These are phyloP conservation scores for Gila orcuttii DNA, from an alignment of 2,113 vertebrate genomes.

Conservation along the genomic window DNA sequence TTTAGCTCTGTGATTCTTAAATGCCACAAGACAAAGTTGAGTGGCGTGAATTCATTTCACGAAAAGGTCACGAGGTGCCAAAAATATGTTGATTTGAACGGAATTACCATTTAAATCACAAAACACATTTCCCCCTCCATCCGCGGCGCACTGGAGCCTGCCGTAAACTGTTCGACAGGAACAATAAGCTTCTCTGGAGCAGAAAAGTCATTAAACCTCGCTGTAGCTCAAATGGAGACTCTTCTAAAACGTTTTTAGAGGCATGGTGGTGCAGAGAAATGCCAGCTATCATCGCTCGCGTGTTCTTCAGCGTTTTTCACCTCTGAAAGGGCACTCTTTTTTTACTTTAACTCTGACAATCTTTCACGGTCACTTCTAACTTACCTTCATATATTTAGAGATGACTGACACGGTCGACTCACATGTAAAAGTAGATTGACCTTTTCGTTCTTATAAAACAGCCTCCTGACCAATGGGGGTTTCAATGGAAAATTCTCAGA, in stretches of 20 bases:
- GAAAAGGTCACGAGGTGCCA: conserved; percentile 78
- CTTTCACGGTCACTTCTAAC: conserved; percentile 18
- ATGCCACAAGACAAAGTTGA: conserved; percentile 78
- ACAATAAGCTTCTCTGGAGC: conserved; percentile 68
- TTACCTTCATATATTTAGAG: conserved; percentile 15
- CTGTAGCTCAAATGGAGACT: conserved; percentile 51
- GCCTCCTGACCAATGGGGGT: neutral
- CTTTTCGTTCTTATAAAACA: neutral
- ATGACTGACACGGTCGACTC: neutral
- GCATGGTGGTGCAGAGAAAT: conserved; percentile 44
- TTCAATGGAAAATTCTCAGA: no score
- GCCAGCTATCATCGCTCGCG: conserved; percentile 48
- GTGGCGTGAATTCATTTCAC: conserved; percentile 67
- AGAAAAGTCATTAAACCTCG: conserved; percentile 56
- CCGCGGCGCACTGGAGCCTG: conserved; percentile 55
- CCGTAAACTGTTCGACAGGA: conserved; percentile 68
- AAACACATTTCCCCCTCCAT: conserved; percentile 59
- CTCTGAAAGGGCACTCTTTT: conserved; percentile 48
- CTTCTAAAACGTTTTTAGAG: conserved; percentile 51
- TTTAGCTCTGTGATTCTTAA: conserved; percentile 72
- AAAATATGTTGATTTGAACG: conserved; percentile 74
- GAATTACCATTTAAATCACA: conserved; percentile 72
- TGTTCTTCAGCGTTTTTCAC: conserved; percentile 41
- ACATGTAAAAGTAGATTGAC: conserved; percentile 1
- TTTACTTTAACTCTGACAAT: conserved; percentile 1